phyloP scores from a whole-genome alignment of 2,113 vertebrate genomes.

The Leptocoma aspasia region DNA sequence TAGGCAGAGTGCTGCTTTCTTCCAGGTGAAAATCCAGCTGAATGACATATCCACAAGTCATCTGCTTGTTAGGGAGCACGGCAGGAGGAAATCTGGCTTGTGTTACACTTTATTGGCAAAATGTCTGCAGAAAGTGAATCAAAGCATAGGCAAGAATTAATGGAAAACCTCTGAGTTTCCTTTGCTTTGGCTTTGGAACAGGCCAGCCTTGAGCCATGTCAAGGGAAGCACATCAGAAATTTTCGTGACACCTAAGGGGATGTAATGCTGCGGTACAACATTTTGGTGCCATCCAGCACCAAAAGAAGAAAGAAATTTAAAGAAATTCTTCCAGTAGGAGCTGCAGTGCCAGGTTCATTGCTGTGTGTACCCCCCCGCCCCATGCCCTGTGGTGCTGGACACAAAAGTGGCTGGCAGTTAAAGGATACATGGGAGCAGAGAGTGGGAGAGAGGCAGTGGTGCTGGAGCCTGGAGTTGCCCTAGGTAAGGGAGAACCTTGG shows the following conservation, averaged over 20 bases:
- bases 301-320: neutral
- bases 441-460: neutral
- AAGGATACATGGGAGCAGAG: neutral
- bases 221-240: neutral
- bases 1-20: constrained; percentile 18
- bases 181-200: neutral
- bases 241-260: fast-evolving
- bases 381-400: neutral
- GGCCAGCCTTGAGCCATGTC: neutral
- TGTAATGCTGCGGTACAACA: neutral
- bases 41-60: constrained; percentile 22
- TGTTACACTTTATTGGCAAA: neutral
- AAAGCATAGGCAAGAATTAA: neutral
- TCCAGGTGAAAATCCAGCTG: constrained; percentile 57
- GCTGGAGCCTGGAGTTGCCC: neutral
- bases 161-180: neutral
- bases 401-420: neutral
- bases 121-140: neutral
- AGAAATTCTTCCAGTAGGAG: neutral
- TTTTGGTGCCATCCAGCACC: neutral
- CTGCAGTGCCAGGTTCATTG: neutral
- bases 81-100: constrained; percentile 16
- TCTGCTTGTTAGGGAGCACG: neutral
- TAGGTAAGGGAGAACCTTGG: neutral
- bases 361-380: neutral